Evolutionary conservation across 1,140 invertebrate species (phyloP).

Genomic region (Drosophila mojavensis): DNA sequence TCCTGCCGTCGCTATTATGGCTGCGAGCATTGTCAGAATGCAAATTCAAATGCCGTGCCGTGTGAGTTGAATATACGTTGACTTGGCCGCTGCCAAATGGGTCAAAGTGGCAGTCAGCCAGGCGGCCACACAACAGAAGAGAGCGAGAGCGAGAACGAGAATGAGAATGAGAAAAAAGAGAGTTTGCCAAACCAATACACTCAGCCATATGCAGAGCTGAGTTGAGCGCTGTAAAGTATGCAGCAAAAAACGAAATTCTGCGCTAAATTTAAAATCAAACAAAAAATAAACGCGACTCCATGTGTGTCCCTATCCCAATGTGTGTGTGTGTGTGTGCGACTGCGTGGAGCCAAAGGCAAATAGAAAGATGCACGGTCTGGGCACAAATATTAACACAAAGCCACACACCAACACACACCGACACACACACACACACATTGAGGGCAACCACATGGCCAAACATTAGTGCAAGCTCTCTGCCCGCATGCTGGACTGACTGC

Average conservation of each 20-base stretch:
- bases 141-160: too few species aligned
- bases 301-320: constrained; percentile 9
- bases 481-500: constrained; percentile 12
- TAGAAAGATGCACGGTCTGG: constrained; percentile 54
- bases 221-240: constrained; percentile 48
- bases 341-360: constrained; percentile 79
- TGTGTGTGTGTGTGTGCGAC: constrained; percentile 42
- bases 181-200: constrained; percentile 71
- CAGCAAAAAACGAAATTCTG: constrained; percentile 66
- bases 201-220: constrained; percentile 26
- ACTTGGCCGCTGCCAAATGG: constrained; percentile 74
- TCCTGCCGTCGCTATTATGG: constrained; percentile 11
- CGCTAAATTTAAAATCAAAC: constrained; percentile 80
- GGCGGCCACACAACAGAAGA: constrained; percentile 39
- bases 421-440: constrained; percentile 29
- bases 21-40: constrained; percentile 32
- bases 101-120: constrained; percentile 80
- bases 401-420: constrained; percentile 47
- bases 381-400: constrained; percentile 72
- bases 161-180: constrained; percentile 23
- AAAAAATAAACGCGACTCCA: constrained; percentile 65
- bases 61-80: constrained; percentile 60
- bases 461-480: constrained; percentile 63
- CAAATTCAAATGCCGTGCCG: constrained; percentile 64
- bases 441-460: constrained; percentile 68